phyloP scores from a whole-genome alignment of 2,797 vertebrate species.

The Emydoidea blandingii region DNA sequence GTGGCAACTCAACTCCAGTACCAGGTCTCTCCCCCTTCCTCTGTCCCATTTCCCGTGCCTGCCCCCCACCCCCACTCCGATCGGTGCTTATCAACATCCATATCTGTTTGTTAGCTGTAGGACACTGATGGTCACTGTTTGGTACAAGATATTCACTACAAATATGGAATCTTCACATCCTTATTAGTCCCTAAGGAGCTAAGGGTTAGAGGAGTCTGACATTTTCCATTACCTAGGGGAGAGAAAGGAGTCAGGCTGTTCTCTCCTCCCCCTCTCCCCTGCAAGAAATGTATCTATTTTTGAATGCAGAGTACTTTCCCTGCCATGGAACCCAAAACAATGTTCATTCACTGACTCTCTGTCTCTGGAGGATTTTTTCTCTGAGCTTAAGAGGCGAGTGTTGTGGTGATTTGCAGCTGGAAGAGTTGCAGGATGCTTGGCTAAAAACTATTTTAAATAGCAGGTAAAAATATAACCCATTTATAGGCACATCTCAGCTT shows the following conservation, averaged over 20 bases:
- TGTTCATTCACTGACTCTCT: constrained; percentile 65
- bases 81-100: not conserved
- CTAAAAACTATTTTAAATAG: constrained; percentile 17
- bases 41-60: not conserved
- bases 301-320: constrained; percentile 60
- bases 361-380: constrained; percentile 58
- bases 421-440: constrained; percentile 9
- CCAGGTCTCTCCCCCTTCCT: not conserved
- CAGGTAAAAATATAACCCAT: constrained; percentile 53
- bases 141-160: constrained; percentile 20
- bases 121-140: not conserved
- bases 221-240: constrained; percentile 66
- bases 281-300: constrained; percentile 73
- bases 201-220: constrained; percentile 64
- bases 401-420: constrained; percentile 27
- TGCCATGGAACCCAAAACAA: constrained; percentile 66
- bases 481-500: constrained; percentile 40
- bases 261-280: constrained; percentile 47
- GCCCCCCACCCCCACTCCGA: not conserved
- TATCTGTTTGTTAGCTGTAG: not conserved
- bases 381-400: constrained; percentile 35
- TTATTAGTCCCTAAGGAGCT: constrained; percentile 24
- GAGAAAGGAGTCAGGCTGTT: constrained; percentile 49
- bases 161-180: not conserved
- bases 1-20: not conserved